Conservation (phyloP, 2,113 vertebrate species). For the Alethe castanea region DNA sequence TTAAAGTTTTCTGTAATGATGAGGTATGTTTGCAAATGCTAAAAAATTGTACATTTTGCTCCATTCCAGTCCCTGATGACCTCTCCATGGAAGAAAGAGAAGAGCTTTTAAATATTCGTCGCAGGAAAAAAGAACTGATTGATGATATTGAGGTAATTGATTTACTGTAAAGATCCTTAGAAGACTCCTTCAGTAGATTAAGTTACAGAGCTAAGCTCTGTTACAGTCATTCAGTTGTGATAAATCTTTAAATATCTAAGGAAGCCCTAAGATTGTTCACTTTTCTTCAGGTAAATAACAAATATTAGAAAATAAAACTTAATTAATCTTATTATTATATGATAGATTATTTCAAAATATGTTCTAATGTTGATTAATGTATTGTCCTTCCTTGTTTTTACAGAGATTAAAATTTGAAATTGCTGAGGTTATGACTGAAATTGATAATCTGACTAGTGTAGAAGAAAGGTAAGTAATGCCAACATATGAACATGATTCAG, state of each 20-base stretch:
- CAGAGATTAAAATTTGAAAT: slow-evolving; percentile 98
- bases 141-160: slow-evolving; percentile 94
- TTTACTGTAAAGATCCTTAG: neutral
- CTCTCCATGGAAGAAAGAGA: slow-evolving; percentile 93
- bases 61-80: slow-evolving; percentile 88
- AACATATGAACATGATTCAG: neutral
- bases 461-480: slow-evolving; percentile 85
- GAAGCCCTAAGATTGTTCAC: neutral
- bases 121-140: slow-evolving; percentile 93
- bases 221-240: neutral
- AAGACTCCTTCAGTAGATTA: neutral
- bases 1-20: neutral
- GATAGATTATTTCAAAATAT: neutral
- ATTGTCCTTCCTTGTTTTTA: slow-evolving; percentile 8
- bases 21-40: neutral
- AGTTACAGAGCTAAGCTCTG: neutral
- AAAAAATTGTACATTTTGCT: neutral
- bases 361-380: neutral
- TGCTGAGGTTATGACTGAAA: slow-evolving; percentile 98
- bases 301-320: neutral
- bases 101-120: slow-evolving; percentile 92
- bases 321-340: neutral
- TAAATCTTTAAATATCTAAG: neutral
- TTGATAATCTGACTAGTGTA: slow-evolving; percentile 91
- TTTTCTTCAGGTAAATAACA: neutral